A percentile compares a stretch with the other conserved stretches of the same genome.
These are phyloP conservation scores for Lordiphosa stackelbergi DNA, from an alignment of 1,140 invertebrate genomes.

Conservation along the genomic window DNA sequence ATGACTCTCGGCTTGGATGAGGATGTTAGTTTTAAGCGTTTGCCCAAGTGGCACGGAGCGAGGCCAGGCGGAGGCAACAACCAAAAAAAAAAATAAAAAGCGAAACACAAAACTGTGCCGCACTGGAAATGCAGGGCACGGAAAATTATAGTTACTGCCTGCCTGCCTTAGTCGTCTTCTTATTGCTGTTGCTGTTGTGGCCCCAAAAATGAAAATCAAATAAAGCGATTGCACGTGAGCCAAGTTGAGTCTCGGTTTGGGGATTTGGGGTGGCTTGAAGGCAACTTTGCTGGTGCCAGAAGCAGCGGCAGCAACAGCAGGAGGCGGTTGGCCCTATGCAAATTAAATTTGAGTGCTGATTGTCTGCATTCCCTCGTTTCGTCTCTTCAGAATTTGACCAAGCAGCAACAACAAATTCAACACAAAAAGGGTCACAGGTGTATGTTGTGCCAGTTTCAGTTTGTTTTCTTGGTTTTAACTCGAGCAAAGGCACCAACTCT, in stretches of 20 bases:
- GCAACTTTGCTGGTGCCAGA: conserved; percentile 3
- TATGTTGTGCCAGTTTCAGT: conserved; percentile 62
- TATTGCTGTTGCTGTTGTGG: conserved; percentile 31
- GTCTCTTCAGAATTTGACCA: background rate
- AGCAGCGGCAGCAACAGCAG: conserved; percentile 11
- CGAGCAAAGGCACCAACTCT: too few relatives aligned
- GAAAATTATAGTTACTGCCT: conserved; percentile 51
- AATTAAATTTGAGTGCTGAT: conserved; percentile 73
- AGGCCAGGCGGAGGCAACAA: conserved; percentile 1
- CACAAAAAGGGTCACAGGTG: conserved; percentile 63
- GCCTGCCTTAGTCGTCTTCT: background rate
- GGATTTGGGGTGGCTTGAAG: conserved; percentile 4
- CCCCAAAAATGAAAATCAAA: conserved; percentile 73
- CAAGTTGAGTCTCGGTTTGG: conserved; percentile 25
- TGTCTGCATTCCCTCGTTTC: conserved; percentile 33
- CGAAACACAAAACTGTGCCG: conserved; percentile 38
- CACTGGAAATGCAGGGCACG: conserved; percentile 43
- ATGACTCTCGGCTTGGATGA: conserved; percentile 12
- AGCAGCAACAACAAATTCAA: conserved; percentile 6
- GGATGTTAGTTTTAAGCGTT: conserved; percentile 49
- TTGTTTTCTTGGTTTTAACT: conserved; percentile 14
- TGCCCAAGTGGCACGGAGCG: conserved; percentile 47
- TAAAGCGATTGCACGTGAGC: conserved; percentile 67
- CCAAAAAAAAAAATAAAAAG: background rate
- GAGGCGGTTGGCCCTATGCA: conserved; percentile 37